These are phyloP conservation scores for Himalopsyche kuldschensis DNA, from an alignment of 2,888 invertebrate species.

Conservation along the genomic window DNA sequence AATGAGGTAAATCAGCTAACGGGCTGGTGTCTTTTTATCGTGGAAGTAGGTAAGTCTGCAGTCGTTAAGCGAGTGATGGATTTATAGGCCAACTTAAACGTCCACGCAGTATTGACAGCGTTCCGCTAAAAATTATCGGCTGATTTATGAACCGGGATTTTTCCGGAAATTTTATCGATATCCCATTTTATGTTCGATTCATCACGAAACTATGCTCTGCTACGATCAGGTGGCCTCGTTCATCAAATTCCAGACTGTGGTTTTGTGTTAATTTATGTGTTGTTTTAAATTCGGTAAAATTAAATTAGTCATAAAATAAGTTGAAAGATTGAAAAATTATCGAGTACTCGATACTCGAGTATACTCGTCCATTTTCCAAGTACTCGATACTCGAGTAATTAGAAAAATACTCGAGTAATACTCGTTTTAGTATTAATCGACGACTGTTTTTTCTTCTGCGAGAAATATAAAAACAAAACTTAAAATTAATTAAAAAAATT, in stretches of 20 bases:
- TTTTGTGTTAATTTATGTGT: neutral
- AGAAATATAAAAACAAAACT: too few relatives aligned
- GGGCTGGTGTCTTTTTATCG: slow-evolving; percentile 3
- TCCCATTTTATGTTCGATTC: neutral
- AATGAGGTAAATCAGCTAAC: neutral
- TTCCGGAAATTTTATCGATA: neutral
- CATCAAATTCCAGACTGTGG: neutral
- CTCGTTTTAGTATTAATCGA: too few relatives aligned
- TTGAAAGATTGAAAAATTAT: neutral
- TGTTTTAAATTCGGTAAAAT: neutral
- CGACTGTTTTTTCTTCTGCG: too few relatives aligned
- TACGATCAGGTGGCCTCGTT: neutral
- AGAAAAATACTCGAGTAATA: too few relatives aligned
- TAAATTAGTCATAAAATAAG: neutral
- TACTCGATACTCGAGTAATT: too few relatives aligned
- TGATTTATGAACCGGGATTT: neutral
- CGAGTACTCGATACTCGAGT: too few relatives aligned
- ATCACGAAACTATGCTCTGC: neutral
- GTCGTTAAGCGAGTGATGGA: slow-evolving; percentile 23
- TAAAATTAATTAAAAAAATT: too few relatives aligned
- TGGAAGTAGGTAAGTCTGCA: neutral
- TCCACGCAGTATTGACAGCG: neutral
- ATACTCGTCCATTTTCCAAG: too few relatives aligned
- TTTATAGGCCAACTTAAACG: slow-evolving; percentile 8
- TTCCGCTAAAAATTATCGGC: neutral